Base-by-base conservation (phyloP, 2,888 invertebrate genomes). In the Pogonocherus hispidulus region DNA sequence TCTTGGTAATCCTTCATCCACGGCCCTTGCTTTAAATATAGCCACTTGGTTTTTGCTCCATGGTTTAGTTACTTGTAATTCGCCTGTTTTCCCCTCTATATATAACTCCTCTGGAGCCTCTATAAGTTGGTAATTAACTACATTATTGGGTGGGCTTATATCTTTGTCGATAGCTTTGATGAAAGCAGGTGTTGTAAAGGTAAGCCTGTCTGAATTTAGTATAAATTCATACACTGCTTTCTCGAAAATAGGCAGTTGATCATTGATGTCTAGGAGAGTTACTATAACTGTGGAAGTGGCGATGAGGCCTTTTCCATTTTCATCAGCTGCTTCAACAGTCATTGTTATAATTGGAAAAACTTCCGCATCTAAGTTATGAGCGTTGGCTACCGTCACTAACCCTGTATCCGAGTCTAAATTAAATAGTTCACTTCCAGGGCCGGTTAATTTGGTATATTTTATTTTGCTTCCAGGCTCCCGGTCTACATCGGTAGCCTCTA, bases 261-360 rank as follows among this genome's bases (percentile, higher is more conserved):
- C 83, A 67, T 83, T 83, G 5, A 86, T 81, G 74, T 91, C 91
- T 80, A 93, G 86, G 75, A 97, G 86, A 86, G 91, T 91, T 80
- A 96, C 90, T 77, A 91, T 89, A 76, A 95, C 88, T 78, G 91
- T 91, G 78, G 93, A 90, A 74, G 91, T 91, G 49, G 93, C 91
- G 77, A 90, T 89, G 82, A 93, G 91, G 66, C 95, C 96, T 78
- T 89, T 88, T 62, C 95, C 95, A 78, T 94, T 92, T 82, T 93
- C 93, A 86, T 98, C 97, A 74, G 93, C 90, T 70, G 97, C 97
- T 87, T 94, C 94, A 71, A 97, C 93, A 81, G 91, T 91, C 78
- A 97, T 89, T 83, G 91, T 90, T 84, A 94, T 90, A 77, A 91
- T 92, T 76, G 92, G 89, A 86, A 91, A 91, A 35, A 89, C 87